phyloP scores from a whole-genome alignment of 2,113 vertebrate genomes.

The Corythornis cristatus region DNA sequence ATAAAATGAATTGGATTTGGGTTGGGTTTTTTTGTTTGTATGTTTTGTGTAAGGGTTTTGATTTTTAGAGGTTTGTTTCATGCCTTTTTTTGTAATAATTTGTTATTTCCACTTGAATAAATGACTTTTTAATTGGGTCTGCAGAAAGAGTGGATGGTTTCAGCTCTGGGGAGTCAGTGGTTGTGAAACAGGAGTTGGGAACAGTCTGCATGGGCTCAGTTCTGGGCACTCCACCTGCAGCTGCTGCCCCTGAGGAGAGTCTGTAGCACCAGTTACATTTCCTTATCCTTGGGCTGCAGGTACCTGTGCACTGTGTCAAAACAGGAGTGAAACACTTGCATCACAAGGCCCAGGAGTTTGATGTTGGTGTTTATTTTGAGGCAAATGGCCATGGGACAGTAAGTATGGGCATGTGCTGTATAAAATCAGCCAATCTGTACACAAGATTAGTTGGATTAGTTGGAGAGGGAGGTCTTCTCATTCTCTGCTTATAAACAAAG shows the following conservation, averaged over 20 bases:
- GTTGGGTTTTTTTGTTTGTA: neutral
- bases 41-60: neutral
- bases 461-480: neutral
- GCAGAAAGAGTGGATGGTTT: neutral
- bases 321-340: conserved; percentile 97
- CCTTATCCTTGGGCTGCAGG: conserved; percentile 66
- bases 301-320: conserved; percentile 90
- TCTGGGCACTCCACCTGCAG: neutral
- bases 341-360: conserved; percentile 91
- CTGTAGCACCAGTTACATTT: neutral
- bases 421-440: rapidly evolving
- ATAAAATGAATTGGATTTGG: neutral
- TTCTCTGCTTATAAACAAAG: neutral
- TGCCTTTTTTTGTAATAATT: neutral
- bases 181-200: neutral
- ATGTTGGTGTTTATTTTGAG: conserved; percentile 95
- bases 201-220: rapidly evolving
- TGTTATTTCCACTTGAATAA: neutral
- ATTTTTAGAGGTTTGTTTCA: neutral
- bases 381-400: conserved; percentile 97
- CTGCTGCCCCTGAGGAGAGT: rapidly evolving
- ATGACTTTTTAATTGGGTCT: neutral
- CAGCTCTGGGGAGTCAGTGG: neutral
- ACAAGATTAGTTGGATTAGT: neutral
- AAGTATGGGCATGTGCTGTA: conserved; percentile 51